phyloP scores from a whole-genome alignment of 2,888 invertebrate species.

The Shargacucullia verbasci region DNA sequence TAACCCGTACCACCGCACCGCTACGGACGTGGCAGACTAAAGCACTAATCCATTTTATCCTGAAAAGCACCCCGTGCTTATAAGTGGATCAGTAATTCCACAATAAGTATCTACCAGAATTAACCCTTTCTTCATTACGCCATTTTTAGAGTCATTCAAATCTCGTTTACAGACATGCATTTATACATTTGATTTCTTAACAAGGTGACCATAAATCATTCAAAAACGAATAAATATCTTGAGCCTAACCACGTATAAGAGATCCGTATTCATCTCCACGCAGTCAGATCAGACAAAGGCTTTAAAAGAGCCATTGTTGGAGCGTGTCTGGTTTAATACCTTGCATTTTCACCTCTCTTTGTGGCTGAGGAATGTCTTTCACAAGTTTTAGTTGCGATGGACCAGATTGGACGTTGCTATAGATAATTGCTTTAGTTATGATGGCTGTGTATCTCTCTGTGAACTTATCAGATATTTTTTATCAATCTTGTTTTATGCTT shows the following conservation, averaged over 20 bases:
- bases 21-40: no score
- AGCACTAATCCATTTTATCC: no score
- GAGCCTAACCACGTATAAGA: conserved; percentile 37
- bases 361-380: conserved; percentile 69
- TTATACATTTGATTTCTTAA: conserved; percentile 32
- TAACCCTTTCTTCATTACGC: conserved; percentile 14
- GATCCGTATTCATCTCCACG: conserved; percentile 55
- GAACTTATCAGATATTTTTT: no score
- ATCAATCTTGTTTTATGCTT: no score
- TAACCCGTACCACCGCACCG: no score
- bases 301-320: conserved; percentile 76
- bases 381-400: conserved; percentile 51
- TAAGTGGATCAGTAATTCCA: no score
- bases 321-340: conserved; percentile 72
- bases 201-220: conserved; percentile 52
- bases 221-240: conserved; percentile 41
- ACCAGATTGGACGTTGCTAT: conserved; percentile 34
- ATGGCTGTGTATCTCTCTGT: conserved; percentile 12
- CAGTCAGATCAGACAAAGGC: conserved; percentile 68
- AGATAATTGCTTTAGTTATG: conserved; percentile 51
- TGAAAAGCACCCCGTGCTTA: no score
- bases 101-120: no score
- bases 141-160: conserved; percentile 36
- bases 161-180: conserved; percentile 6
- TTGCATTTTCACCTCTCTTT: conserved; percentile 73